Percentiles rank a stretch among this genome's conserved stretches.
phyloP scores from a whole-genome alignment of 2,888 invertebrate genomes.

The Lycocerus yunnanus region DNA sequence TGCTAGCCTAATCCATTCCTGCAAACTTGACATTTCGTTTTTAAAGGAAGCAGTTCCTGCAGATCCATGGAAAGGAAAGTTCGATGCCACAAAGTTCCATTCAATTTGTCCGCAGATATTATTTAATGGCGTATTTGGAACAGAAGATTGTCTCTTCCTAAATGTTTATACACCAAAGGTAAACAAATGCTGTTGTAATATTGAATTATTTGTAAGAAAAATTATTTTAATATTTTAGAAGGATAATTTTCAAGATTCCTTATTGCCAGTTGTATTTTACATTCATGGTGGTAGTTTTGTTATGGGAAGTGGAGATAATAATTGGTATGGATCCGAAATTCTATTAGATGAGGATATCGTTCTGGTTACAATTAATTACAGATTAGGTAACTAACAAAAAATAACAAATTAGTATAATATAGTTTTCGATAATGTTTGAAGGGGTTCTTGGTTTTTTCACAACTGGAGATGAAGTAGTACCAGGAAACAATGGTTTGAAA shows the following conservation, averaged over 20 bases:
- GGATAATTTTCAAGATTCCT: constrained; percentile 61
- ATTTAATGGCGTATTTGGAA: constrained; percentile 61
- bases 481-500: constrained; percentile 55
- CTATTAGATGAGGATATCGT: constrained; percentile 72
- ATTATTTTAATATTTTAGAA: constrained; percentile 54
- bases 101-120: constrained; percentile 74
- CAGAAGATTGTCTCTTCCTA: constrained; percentile 83
- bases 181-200: constrained; percentile 35
- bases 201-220: too few species aligned
- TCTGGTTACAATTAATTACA: constrained; percentile 53
- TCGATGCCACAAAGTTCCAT: constrained; percentile 67
- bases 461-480: constrained; percentile 47
- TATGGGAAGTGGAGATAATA: constrained; percentile 69
- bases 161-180: constrained; percentile 64
- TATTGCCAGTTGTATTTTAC: constrained; percentile 74
- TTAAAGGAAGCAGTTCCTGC: constrained; percentile 67
- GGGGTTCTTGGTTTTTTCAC: constrained; percentile 52
- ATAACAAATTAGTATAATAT: neutral
- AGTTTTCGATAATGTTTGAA: constrained; percentile 14
- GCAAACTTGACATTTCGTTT: neutral
- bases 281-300: constrained; percentile 77
- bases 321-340: constrained; percentile 72
- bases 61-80: constrained; percentile 65
- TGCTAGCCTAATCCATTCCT: neutral
- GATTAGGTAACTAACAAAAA: constrained; percentile 30